A percentile compares a stretch with the other conserved stretches of the same genome.
Evolutionary conservation across 2,113 vertebrate species (phyloP).

Genomic region (Lampris incognitus): DNA sequence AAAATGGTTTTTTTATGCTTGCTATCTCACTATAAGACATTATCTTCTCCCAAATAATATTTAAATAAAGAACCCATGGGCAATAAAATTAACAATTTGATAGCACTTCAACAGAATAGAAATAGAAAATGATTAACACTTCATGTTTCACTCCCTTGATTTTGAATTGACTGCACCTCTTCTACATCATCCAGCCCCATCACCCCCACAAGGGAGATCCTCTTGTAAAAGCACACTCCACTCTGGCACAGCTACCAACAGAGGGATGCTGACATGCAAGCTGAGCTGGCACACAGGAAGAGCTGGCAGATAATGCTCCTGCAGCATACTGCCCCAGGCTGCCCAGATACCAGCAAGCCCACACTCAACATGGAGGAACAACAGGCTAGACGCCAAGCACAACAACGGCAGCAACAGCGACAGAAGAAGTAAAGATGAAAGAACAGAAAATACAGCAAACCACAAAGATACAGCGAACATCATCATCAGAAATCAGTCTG

Average conservation of each 20-base stretch:
- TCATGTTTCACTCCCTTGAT: background rate
- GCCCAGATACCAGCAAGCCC: conserved; percentile 19
- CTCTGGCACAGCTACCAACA: background rate
- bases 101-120: too few relatives aligned
- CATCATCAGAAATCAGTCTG: too few relatives aligned
- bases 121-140: too few relatives aligned
- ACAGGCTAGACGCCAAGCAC: background rate
- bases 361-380: conserved; percentile 18
- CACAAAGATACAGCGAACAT: background rate
- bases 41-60: too few relatives aligned
- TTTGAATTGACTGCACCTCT: background rate
- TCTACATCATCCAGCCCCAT: background rate
- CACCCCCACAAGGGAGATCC: background rate
- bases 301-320: conserved; percentile 34
- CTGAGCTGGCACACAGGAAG: conserved; percentile 20
- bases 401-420: background rate
- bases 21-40: too few relatives aligned
- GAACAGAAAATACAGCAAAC: background rate
- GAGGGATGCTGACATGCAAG: conserved; percentile 10
- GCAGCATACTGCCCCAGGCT: conserved; percentile 11
- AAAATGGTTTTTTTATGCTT: too few relatives aligned
- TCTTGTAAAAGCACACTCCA: background rate
- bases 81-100: too few relatives aligned
- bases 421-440: background rate
- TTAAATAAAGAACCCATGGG: too few relatives aligned